Percentiles rank a stretch among this genome's conserved stretches.
phyloP scores from a whole-genome alignment of 2,113 vertebrate genomes.

The Notothenia coriiceps region DNA sequence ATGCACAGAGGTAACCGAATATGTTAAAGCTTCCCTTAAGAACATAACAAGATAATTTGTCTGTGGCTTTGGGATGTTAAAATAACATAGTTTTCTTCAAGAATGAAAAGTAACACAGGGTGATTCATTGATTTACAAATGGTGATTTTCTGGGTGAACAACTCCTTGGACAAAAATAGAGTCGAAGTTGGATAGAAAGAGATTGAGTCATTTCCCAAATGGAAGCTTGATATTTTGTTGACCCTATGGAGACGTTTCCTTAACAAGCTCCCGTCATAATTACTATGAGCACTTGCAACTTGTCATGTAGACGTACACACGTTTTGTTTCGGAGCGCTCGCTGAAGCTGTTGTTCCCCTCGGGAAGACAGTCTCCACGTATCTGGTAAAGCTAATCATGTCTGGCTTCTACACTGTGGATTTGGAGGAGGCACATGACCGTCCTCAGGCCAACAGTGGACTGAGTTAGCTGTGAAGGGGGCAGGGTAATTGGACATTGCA shows the following conservation, averaged over 20 bases:
- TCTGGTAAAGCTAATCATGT: background rate
- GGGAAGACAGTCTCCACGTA: background rate
- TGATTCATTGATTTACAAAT: no score
- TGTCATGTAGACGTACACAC: background rate
- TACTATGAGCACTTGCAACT: background rate
- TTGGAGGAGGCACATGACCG: background rate
- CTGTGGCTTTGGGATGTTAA: background rate
- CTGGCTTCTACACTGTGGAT: background rate
- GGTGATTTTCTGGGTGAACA: no score
- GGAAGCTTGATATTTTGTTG: background rate
- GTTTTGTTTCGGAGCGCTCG: background rate
- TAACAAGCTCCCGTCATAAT: background rate
- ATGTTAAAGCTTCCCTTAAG: no score
- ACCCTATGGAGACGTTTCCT: background rate
- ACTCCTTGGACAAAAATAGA: no score
- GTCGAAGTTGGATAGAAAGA: no score
- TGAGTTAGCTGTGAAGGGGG: background rate
- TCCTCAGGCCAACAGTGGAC: background rate
- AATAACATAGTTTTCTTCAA: no score
- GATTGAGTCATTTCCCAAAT: background rate
- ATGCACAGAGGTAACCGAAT: background rate
- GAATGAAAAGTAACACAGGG: no score
- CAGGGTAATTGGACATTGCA: conserved; percentile 16
- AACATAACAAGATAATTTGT: background rate
- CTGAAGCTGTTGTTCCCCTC: background rate